Conservation (phyloP, 1,140 invertebrate species). For the Piezodorus guildinii region DNA sequence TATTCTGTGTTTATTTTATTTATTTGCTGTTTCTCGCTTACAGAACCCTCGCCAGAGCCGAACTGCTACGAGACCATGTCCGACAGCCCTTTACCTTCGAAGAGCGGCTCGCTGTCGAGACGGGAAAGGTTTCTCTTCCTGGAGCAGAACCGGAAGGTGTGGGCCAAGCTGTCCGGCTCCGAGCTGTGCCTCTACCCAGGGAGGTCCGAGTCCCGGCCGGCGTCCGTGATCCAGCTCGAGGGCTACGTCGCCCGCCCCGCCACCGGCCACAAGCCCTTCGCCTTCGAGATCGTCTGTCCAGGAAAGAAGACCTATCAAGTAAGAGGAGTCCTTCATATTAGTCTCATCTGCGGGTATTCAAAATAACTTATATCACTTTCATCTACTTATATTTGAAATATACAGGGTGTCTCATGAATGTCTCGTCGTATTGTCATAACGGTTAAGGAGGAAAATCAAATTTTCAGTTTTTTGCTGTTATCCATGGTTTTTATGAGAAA, state of each 20-base stretch:
- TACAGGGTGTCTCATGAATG: too few relatives aligned
- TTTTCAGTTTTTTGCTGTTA: too few relatives aligned
- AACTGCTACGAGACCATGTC: slow-evolving; percentile 18
- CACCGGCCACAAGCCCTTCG: background rate
- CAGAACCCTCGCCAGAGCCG: background rate
- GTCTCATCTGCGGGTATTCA: too few relatives aligned
- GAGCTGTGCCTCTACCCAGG: slow-evolving; percentile 22
- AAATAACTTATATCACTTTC: too few relatives aligned
- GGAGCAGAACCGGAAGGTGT: slow-evolving; percentile 16
- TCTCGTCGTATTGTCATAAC: too few relatives aligned
- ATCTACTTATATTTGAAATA: too few relatives aligned
- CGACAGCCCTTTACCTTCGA: background rate
- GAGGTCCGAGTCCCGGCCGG: slow-evolving; percentile 23
- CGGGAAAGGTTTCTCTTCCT: slow-evolving; percentile 17
- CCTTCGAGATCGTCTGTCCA: slow-evolving; percentile 27
- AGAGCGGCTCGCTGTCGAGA: slow-evolving; percentile 12
- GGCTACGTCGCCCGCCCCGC: slow-evolving; percentile 24
- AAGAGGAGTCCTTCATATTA: background rate
- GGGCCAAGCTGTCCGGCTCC: slow-evolving; percentile 5
- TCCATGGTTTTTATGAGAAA: too few relatives aligned
- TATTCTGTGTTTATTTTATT: too few relatives aligned
- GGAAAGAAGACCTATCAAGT: slow-evolving; percentile 29
- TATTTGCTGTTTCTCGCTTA: too few relatives aligned
- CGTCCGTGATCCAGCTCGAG: slow-evolving; percentile 20
- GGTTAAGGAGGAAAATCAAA: too few relatives aligned